Evolutionary conservation across 2,797 vertebrate genomes (phyloP), one percentile per base, ranked within the genome.

Genomic region (Etheostoma perlongum): DNA sequence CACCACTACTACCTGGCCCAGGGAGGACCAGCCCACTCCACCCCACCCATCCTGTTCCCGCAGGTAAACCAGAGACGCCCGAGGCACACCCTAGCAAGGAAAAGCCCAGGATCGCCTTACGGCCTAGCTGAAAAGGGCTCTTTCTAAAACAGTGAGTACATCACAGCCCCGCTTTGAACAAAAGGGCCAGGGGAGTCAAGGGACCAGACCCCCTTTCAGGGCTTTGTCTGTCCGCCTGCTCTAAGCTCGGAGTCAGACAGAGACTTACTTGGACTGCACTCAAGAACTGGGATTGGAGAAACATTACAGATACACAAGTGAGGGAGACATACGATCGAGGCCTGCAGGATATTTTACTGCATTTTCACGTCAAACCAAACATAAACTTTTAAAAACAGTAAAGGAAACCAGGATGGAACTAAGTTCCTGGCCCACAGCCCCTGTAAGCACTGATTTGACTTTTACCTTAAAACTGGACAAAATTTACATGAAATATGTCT

Each of bases 21-120:
- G 49, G 6, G 27, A 62, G 73, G 59, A 36, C 78, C 76, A 42
- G 27, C 72, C 82, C 80, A 16, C 59, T 76, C 53, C 13, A 23
- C 72, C 74, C 82, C 84, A 36, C 74, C 74, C 67, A 73, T 63
- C 72, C 25, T 5, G 49, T 89, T 94, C 94, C 93, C 94, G 85
- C 81, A 89, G 93, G 94, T 94, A 93, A 91, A 94, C 92, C 90
- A 91, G 90, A 95, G 93, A 92, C 55, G 78, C 79, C 87, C 60
- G n/a, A 82, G 91, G 92, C 92, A 91, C 92, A 92, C 92, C 93
- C 92, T 79, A 84, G 70, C 72, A 62, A 94, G 91, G 91, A 91
- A 91, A 93, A 88, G 84, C 87, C 89, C 91, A 84, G 93, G 92
- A 93, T 95, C 91, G 66, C 84, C 86, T 95, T 95, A 93, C 94